These are phyloP conservation scores for Coendou prehensilis DNA, from an alignment of 2,797 vertebrate species.

Conservation along the genomic window DNA sequence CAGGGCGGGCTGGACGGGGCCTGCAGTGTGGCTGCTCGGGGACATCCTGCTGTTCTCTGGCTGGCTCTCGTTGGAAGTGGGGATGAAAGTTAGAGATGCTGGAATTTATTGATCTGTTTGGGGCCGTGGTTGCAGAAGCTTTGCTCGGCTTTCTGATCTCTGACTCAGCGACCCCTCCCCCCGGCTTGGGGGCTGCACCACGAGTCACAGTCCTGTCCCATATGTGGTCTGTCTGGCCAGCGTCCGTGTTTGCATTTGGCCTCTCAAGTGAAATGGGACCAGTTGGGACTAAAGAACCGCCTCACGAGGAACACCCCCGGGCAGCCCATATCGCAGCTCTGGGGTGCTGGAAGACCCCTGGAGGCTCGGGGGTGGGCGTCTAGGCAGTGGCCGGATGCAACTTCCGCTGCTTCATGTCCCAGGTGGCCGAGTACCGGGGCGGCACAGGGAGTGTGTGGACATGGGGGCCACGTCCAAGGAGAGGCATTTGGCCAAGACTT, in stretches of 20 bases:
- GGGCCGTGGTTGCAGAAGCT: neutral
- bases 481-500: neutral
- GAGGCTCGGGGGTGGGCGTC: neutral
- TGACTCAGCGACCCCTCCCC: neutral
- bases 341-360: neutral
- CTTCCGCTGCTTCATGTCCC: neutral
- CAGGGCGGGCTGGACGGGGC: neutral
- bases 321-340: neutral
- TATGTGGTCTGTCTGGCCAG: fast-evolving
- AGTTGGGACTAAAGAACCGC: neutral
- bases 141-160: neutral
- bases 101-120: neutral
- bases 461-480: neutral
- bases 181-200: fast-evolving
- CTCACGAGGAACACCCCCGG: neutral
- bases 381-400: neutral
- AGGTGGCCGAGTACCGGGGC: neutral
- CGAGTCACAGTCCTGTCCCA: neutral
- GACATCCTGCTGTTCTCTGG: neutral
- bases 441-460: neutral
- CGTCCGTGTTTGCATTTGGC: no score
- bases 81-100: neutral
- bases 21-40: neutral
- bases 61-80: no score
- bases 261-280: neutral